These are phyloP conservation scores for Platorchestia sp. DNA, from an alignment of 1,140 invertebrate genomes.

Conservation along the genomic window DNA sequence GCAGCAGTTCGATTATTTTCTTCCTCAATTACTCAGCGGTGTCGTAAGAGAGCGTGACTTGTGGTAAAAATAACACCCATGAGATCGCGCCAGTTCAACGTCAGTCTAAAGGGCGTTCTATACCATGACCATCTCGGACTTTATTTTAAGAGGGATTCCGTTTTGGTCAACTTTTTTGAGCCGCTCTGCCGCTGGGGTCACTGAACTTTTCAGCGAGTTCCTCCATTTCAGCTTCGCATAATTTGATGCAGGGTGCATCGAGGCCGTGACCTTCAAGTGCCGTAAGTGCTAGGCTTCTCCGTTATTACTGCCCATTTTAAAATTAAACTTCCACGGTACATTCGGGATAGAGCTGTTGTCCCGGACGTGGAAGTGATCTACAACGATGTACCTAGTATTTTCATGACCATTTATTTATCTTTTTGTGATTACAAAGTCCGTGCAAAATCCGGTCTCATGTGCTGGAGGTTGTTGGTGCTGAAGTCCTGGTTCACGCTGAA, in stretches of 20 bases:
- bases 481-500: background rate
- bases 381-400: background rate
- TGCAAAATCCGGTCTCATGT: background rate
- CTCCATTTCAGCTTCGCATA: background rate
- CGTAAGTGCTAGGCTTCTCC: background rate
- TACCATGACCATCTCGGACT: background rate
- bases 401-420: background rate
- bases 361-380: background rate
- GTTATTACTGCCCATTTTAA: background rate
- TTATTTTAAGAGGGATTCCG: background rate
- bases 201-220: background rate
- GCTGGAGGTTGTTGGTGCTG: background rate
- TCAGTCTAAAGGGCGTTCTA: background rate
- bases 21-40: background rate
- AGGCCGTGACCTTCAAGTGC: background rate
- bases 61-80: background rate
- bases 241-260: background rate
- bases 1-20: background rate
- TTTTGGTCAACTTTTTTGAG: background rate
- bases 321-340: background rate
- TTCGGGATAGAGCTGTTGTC: background rate
- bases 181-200: background rate
- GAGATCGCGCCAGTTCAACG: background rate
- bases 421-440: background rate
- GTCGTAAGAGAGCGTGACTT: background rate